phyloP scores from a whole-genome alignment of 2,888 invertebrate species.

The Phyllotreta striolata region DNA sequence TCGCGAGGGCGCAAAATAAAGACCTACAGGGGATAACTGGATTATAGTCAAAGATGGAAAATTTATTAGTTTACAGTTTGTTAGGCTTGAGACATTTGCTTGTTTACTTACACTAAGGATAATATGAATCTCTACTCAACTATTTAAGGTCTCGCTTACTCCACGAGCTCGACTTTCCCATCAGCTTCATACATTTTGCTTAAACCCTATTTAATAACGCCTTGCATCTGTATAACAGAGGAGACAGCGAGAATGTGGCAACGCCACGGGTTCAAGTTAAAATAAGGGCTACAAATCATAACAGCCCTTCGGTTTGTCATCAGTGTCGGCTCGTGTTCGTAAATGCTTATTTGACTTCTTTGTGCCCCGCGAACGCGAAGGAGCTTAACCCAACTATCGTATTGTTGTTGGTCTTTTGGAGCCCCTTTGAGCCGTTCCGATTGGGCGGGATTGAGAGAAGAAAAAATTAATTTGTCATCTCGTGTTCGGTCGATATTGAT shows the following conservation, averaged over 20 bases:
- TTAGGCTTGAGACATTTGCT: too few relatives aligned
- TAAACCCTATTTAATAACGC: background rate
- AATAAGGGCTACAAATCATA: constrained; percentile 57
- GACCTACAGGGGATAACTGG: constrained; percentile 10
- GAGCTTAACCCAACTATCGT: constrained; percentile 38
- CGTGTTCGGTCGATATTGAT: constrained; percentile 14
- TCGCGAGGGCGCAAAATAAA: constrained; percentile 44
- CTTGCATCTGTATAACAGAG: constrained; percentile 14
- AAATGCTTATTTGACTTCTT: constrained; percentile 42
- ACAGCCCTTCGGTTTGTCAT: constrained; percentile 52
- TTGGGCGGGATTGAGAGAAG: constrained; percentile 30
- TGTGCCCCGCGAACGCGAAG: constrained; percentile 37
- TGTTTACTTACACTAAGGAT: too few relatives aligned
- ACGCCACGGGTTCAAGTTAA: constrained; percentile 55
- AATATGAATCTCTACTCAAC: too few relatives aligned
- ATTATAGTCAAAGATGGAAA: constrained; percentile 4
- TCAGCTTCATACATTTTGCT: background rate
- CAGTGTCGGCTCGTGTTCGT: constrained; percentile 50
- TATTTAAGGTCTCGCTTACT: too few relatives aligned
- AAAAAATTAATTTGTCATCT: constrained; percentile 36
- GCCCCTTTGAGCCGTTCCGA: constrained; percentile 32
- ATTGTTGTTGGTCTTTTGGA: constrained; percentile 35
- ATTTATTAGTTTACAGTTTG: constrained; percentile 3
- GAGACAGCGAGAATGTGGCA: constrained; percentile 53
- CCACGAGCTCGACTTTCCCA: too few relatives aligned